A percentile compares a stretch with the other conserved stretches of the same genome.
Conservation (phyloP, 2,113 vertebrate species). For the Rutilus rutilus region DNA sequence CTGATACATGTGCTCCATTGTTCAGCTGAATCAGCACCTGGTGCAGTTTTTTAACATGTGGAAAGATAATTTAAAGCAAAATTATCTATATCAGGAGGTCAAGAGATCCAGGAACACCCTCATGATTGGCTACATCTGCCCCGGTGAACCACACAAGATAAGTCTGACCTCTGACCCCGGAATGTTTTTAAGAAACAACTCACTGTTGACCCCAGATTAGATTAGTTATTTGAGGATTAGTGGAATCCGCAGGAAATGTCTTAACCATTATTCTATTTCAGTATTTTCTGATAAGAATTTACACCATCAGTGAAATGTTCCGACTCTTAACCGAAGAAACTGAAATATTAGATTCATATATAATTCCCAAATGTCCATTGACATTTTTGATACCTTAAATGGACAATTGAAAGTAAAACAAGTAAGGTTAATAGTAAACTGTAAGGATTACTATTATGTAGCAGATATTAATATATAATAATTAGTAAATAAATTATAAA, state of each 20-base stretch:
- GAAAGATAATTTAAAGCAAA: neutral
- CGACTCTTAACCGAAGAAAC: neutral
- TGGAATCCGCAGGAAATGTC: slow-evolving; percentile 10
- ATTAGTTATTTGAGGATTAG: slow-evolving; percentile 40
- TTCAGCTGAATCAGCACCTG: slow-evolving; percentile 6
- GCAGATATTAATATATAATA: neutral
- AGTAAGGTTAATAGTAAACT: neutral
- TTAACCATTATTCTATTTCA: slow-evolving; percentile 28
- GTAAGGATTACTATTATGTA: neutral
- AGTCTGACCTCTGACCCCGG: neutral
- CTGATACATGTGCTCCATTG: neutral
- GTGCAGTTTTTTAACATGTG: neutral
- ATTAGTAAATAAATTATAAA: neutral
- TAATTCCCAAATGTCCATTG: neutral
- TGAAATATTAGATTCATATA: neutral
- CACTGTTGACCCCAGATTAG: slow-evolving; percentile 39
- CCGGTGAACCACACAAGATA: slow-evolving; percentile 37
- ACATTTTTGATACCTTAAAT: neutral
- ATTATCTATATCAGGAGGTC: neutral
- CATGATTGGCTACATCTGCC: neutral
- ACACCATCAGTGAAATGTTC: neutral
- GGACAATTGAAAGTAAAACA: neutral
- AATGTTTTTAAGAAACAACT: slow-evolving; percentile 32
- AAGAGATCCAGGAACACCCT: slow-evolving; percentile 13
- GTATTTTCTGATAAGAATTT: neutral